A percentile compares a stretch with the other conserved stretches of the same genome.
phyloP scores from a whole-genome alignment of 2,888 invertebrate genomes.

The Epicampocera succincta region DNA sequence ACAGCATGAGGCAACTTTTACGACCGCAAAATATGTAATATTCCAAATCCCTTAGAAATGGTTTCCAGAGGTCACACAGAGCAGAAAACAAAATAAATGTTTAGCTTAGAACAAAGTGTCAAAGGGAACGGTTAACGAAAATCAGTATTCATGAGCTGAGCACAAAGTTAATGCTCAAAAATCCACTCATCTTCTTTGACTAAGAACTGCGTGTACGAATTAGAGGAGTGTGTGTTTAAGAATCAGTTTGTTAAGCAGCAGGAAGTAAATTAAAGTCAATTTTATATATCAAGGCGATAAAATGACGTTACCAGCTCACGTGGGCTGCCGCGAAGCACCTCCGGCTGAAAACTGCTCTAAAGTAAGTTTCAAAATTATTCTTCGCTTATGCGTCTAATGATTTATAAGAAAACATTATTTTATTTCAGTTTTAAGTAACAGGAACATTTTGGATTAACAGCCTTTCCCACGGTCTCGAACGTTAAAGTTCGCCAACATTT shows the following conservation, averaged over 20 bases:
- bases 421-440: no score
- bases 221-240: not conserved
- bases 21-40: not conserved
- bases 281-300: not conserved
- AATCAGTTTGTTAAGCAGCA: not conserved
- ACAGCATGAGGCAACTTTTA: slow-evolving; percentile 28
- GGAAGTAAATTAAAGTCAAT: not conserved
- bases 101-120: not conserved
- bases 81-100: not conserved
- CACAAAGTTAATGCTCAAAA: slow-evolving; percentile 13
- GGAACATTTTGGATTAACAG: no score
- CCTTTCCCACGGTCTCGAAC: no score
- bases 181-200: not conserved
- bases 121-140: not conserved
- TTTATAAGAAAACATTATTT: no score
- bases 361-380: no score
- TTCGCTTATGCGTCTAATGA: no score
- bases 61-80: not conserved
- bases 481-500: no score
- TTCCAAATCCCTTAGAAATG: not conserved
- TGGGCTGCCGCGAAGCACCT: no score
- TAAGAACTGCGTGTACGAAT: not conserved
- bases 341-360: no score
- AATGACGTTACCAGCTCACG: no score
- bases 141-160: slow-evolving; percentile 19